phyloP scores from a whole-genome alignment of 1,140 invertebrate species.

The Halyomorpha halys region DNA sequence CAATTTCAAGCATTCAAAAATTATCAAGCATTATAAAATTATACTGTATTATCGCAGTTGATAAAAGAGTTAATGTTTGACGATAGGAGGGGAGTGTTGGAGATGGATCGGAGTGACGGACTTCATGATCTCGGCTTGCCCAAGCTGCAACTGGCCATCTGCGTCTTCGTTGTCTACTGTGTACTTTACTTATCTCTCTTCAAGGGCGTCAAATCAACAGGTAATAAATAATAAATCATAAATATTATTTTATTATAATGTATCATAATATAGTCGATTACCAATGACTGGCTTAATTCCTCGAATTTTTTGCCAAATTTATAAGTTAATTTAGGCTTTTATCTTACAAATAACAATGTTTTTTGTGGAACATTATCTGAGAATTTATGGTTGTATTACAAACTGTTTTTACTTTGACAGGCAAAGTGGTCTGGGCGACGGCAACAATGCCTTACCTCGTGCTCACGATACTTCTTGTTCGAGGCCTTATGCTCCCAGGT shows the following conservation, averaged over 20 bases:
- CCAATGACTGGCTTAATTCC: too few relatives aligned
- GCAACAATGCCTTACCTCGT: conserved; percentile 71
- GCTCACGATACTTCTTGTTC: conserved; percentile 55
- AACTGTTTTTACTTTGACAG: conserved; percentile 36
- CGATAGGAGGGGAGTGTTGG: conserved; percentile 65
- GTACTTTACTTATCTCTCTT: conserved; percentile 71
- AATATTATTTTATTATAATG: too few relatives aligned
- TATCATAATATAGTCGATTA: not conserved
- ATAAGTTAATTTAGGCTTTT: too few relatives aligned
- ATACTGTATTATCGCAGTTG: too few relatives aligned
- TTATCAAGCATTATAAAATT: too few relatives aligned
- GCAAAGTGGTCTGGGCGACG: conserved; percentile 71
- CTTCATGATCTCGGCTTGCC: conserved; percentile 58
- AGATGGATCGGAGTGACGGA: conserved; percentile 59
- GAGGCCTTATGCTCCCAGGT: conserved; percentile 64
- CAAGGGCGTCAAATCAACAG: conserved; percentile 79
- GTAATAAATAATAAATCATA: conserved; percentile 48
- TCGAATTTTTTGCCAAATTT: too few relatives aligned
- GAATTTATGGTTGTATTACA: too few relatives aligned
- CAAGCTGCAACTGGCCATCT: conserved; percentile 60
- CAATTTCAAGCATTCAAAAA: too few relatives aligned
- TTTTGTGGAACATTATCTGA: not conserved
- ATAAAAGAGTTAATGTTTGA: not conserved
- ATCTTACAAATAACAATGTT: too few relatives aligned
- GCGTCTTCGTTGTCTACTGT: conserved; percentile 57